phyloP scores from a whole-genome alignment of 2,888 invertebrate genomes.

The Resseliella maxima region DNA sequence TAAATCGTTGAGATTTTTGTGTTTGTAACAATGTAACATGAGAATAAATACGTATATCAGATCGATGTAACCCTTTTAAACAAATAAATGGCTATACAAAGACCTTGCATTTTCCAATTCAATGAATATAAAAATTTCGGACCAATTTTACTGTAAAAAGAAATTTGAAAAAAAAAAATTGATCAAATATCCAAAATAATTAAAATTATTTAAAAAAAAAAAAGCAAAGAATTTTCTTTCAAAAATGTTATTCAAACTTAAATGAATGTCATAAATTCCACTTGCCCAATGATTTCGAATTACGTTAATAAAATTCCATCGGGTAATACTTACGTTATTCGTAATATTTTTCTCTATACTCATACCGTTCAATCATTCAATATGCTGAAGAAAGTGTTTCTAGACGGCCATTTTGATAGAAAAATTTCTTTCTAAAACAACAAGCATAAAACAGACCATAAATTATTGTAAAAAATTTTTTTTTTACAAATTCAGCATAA shows the following conservation, averaged over 20 bases:
- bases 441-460: not conserved
- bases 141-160: too few species aligned
- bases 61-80: too few species aligned
- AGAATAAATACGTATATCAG: too few species aligned
- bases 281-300: not conserved
- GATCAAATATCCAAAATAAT: too few species aligned
- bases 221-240: too few species aligned
- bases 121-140: too few species aligned
- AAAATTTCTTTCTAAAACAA: conserved; percentile 43
- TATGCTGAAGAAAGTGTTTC: conserved; percentile 51
- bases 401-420: conserved; percentile 51
- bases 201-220: too few species aligned
- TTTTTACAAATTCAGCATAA: conserved; percentile 63
- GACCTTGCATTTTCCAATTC: too few species aligned
- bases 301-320: not conserved
- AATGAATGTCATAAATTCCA: not conserved
- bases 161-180: too few species aligned
- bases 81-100: too few species aligned
- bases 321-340: not conserved
- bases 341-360: conserved; percentile 49
- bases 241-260: not conserved
- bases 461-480: not conserved
- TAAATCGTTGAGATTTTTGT: too few species aligned
- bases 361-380: conserved; percentile 16
- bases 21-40: too few species aligned